Base-by-base conservation (phyloP, 2,888 invertebrate genomes). In the Lordiphosa andalusiaca region DNA sequence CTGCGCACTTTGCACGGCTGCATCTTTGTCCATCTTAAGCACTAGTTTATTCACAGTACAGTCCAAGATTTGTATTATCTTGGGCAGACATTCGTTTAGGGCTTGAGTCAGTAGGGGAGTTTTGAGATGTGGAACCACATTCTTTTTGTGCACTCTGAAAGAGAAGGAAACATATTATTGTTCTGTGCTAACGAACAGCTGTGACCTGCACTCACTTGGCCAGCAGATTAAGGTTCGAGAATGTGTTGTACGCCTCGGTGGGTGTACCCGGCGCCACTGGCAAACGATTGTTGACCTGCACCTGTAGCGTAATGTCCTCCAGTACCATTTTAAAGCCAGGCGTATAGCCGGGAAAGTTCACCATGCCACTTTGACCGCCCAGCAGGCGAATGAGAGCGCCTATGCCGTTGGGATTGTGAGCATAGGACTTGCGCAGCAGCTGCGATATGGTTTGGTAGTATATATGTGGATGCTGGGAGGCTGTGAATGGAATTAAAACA, bases 211-310 rank as follows among this genome's bases (percentile, higher is more conserved):
- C 87, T 86, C 86, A 78, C 91, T 84, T 87, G 16, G 87, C 84
- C 30, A 91, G 63, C n/a, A 84, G 73, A 4, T 89, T 88, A 19
- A 91, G 87, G 81, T 91, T 91, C 60, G 88, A 88, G 56, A 91
- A 90, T 0, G 91, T 86, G 57, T 89, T 91, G 21, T 88, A 83
- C 0, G 88, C 88, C 33, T 89, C 90, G 3, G 80, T 65, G 4
- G 71, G 67, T 1, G 76, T 63, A 7, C 86, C 86, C 1, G 88
- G 78, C 1, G 84, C 74, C 1, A 69, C 62, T 3, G 76, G 63
- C 38, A 85, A 39, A 1, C 87, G 81, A 52, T 80, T 83, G 61
- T 86, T 87, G n/a, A 89, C 88, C 47, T 88, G 87, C 36, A 88
- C 84, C 56, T 88, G 86, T 16, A 90, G 58, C 6, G 87, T 70